Conservation (phyloP, 1,140 invertebrate species). For the Drosophila mayri region DNA sequence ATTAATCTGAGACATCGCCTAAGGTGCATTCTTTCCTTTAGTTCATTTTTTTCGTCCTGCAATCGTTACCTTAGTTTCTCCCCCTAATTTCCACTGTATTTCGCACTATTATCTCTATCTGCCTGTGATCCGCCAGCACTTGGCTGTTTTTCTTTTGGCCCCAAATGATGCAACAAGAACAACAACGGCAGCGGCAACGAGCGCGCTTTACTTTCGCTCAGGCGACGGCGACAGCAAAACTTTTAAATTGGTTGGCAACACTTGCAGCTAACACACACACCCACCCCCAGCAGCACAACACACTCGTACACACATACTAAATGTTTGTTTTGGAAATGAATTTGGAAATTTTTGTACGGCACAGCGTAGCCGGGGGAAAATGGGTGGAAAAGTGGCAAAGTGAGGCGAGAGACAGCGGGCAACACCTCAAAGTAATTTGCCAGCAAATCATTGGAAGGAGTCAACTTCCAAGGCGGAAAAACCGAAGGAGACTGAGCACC, state of each 20-base stretch:
- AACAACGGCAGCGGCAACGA: conserved; percentile 51
- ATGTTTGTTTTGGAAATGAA: conserved; percentile 84
- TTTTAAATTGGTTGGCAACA: conserved; percentile 84
- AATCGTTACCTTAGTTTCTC: too few species aligned
- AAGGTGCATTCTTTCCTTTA: too few species aligned
- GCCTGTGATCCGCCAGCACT: conserved; percentile 46
- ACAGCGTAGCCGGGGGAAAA: background rate
- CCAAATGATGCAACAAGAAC: conserved; percentile 67
- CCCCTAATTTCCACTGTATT: conserved; percentile 39
- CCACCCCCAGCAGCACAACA: conserved; percentile 2
- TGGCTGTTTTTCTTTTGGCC: conserved; percentile 68
- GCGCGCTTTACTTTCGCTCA: conserved; percentile 72
- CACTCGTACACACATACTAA: conserved; percentile 45
- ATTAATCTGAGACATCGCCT: background rate
- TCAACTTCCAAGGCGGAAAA: conserved; percentile 26
- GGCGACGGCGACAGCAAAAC: conserved; percentile 70
- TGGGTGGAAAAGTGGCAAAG: conserved; percentile 36
- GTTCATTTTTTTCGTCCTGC: too few species aligned
- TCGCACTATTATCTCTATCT: conserved; percentile 37
- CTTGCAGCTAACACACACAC: conserved; percentile 50
- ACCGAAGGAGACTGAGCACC: conserved; percentile 33
- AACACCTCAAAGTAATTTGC: conserved; percentile 80
- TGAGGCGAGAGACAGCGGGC: conserved; percentile 59
- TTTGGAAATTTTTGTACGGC: conserved; percentile 74
- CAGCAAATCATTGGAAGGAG: conserved; percentile 79